Conservation (phyloP, 1,140 invertebrate genomes). For the Drosophila sulfurigaster region DNA sequence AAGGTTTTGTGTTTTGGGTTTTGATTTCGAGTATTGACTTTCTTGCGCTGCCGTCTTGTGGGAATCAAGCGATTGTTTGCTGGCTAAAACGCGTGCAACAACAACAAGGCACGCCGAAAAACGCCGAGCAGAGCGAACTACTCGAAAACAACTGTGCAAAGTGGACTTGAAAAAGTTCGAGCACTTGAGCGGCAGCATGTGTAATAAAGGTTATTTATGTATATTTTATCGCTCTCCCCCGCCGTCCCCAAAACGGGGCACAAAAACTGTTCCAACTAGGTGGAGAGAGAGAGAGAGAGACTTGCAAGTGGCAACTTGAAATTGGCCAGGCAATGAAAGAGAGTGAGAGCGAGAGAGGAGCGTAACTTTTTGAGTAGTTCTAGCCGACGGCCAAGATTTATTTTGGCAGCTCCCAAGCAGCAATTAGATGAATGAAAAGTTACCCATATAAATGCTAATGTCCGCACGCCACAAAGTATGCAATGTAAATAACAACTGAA, state of each 20-base stretch:
- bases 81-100: constrained; percentile 15
- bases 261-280: neutral
- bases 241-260: neutral
- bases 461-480: constrained; percentile 37
- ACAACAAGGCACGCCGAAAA: constrained; percentile 43
- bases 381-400: constrained; percentile 62
- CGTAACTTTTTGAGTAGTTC: constrained; percentile 63
- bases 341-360: neutral
- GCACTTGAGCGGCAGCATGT: constrained; percentile 81
- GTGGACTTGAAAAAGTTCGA: constrained; percentile 82
- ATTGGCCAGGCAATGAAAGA: constrained; percentile 25
- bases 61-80: constrained; percentile 8
- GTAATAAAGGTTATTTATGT: constrained; percentile 84
- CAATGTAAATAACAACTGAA: constrained; percentile 47
- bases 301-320: constrained; percentile 37
- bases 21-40: constrained; percentile 7
- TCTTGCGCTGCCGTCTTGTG: constrained; percentile 12
- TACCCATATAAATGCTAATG: constrained; percentile 79
- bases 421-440: constrained; percentile 79
- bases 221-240: constrained; percentile 67
- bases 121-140: constrained; percentile 58
- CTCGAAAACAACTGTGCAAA: constrained; percentile 79
- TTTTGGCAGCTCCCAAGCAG: constrained; percentile 65
- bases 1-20: constrained; percentile 15
- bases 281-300: neutral